Conservation (phyloP, 2,797 vertebrate genomes). For the Rallus crepitans region DNA sequence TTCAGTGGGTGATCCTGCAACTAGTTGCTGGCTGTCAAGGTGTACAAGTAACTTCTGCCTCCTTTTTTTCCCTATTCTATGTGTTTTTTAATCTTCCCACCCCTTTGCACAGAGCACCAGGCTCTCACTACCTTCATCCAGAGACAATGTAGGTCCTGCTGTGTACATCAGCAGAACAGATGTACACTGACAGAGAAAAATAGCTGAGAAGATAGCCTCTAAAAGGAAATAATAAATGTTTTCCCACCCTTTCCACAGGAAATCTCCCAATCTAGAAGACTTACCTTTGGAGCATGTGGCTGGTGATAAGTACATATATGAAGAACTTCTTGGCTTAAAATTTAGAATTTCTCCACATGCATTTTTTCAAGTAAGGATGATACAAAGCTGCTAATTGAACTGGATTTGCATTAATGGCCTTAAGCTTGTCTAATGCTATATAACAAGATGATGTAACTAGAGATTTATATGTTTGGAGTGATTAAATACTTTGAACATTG, state of each 20-base stretch:
- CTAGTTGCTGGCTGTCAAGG: not conserved
- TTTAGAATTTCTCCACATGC: slow-evolving; percentile 97
- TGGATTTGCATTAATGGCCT: not conserved
- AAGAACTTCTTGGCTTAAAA: slow-evolving; percentile 92
- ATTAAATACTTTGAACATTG: not conserved
- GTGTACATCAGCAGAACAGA: not conserved
- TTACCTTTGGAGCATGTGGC: slow-evolving; percentile 90
- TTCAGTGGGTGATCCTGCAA: not conserved
- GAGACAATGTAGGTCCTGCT: not conserved
- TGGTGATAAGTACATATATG: slow-evolving; percentile 90
- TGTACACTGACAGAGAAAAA: not conserved
- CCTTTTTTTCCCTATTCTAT: not conserved
- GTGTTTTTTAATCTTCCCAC: not conserved
- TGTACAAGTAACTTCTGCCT: not conserved
- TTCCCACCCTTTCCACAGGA: slow-evolving; percentile 74
- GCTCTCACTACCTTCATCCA: not conserved
- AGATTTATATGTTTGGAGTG: not conserved
- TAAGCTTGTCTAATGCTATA: not conserved
- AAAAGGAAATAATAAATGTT: not conserved
- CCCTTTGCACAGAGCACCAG: not conserved
- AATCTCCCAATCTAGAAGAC: slow-evolving; percentile 89
- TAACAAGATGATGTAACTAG: not conserved
- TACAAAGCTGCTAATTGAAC: not conserved
- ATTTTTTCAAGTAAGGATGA: slow-evolving; percentile 91
- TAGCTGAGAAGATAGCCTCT: not conserved